Base-by-base conservation (phyloP, 2,797 vertebrate species). In the Poeciliopsis paucimaculata region DNA sequence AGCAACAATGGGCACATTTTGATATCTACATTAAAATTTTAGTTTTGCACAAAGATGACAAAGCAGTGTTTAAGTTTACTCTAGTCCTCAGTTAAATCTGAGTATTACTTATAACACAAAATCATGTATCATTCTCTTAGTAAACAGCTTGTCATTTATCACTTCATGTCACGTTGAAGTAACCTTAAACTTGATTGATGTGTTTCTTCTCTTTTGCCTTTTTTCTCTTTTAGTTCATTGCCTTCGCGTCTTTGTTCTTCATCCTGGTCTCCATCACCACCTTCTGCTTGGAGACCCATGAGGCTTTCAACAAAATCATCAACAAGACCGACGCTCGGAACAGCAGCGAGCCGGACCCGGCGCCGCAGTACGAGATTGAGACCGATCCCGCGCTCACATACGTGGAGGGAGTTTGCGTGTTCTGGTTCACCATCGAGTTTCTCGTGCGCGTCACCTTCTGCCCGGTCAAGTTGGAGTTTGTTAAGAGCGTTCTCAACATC, bases 371-470 rank as follows among this genome's bases (percentile, higher is more conserved):
- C 49, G 97, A 99, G 94, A 98, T 99, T 0, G 97, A 98, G 91
- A 99, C 98, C 0, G 98, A 99, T 92, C 98, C 98, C 11, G 97
- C 97, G 0, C 96, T 99, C 90, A 99, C 97, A 0, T 99, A 99
- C 0, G 97, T 99, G 84, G 98, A 99, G 95, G 98, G 98, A 1
- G 97, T 99, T 76, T 99, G 98, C 2, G 98, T 99, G 75, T 96
- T 98, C 75, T 99, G 98, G 98, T 99, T 99, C 95, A 99, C 98
- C 82, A 97, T 99, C 70, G 98, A 99, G 93, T 99, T 99, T 96
- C 95, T 99, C 93, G 97, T 98, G 79, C 97, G 98, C 10, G 97
- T 99, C 83, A 89, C 96, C 82, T 99, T 98, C 94, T 98, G 97
- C 90, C 98, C 98, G n/a, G 97, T 98, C 92, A 99, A 99, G 96